Conservation (phyloP, 2,113 vertebrate genomes). For the Proterorhinus semilunaris region DNA sequence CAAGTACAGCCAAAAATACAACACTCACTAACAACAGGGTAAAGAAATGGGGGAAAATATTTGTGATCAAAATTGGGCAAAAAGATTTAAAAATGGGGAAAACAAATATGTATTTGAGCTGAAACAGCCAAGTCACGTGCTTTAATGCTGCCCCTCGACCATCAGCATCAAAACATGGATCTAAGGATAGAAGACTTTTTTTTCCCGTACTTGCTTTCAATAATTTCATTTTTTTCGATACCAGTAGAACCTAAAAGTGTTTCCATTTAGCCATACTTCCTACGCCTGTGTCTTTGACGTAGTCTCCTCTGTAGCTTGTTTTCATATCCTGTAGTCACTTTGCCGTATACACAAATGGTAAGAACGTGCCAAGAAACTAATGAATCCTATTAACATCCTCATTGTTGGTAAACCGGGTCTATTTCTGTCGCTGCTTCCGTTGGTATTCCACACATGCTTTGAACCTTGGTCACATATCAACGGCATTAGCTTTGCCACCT, state of each 20-base stretch:
- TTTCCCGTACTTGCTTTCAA: constrained; percentile 5
- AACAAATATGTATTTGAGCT: no score
- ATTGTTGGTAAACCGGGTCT: constrained; percentile 66
- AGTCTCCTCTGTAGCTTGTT: not conserved
- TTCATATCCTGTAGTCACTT: not conserved
- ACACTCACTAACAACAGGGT: no score
- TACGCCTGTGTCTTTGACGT: constrained; percentile 43
- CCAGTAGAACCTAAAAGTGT: constrained; percentile 7
- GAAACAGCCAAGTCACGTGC: no score
- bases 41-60: no score
- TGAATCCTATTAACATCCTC: constrained; percentile 58
- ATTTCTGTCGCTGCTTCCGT: constrained; percentile 49
- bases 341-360: not conserved
- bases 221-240: not conserved
- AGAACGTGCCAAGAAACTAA: constrained; percentile 25
- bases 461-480: constrained; percentile 61
- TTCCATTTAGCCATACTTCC: constrained; percentile 4
- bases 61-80: no score
- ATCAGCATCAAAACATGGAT: no score
- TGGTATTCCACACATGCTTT: constrained; percentile 61
- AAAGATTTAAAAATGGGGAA: no score
- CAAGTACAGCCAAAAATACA: no score
- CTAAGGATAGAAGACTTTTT: no score
- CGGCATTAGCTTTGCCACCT: constrained; percentile 70
- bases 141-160: constrained; percentile 4